Percentiles rank a stretch among this genome's conserved stretches.
phyloP scores from a whole-genome alignment of 2,113 vertebrate genomes.

The Gnathonemus longibarbis region DNA sequence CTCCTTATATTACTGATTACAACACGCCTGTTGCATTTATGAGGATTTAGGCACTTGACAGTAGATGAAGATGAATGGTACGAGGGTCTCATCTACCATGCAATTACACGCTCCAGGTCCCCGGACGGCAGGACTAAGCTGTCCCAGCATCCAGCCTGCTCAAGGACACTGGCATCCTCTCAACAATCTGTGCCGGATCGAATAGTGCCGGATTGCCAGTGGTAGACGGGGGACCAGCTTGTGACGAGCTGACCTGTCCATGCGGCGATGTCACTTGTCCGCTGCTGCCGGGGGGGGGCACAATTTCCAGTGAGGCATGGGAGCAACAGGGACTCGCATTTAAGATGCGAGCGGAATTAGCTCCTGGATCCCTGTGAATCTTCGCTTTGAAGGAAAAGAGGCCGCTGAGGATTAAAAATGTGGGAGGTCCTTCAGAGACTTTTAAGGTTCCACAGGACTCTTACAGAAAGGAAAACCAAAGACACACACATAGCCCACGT shows the following conservation, averaged over 20 bases:
- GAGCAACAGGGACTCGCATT: background rate
- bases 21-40: background rate
- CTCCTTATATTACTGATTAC: background rate
- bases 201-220: background rate
- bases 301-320: background rate
- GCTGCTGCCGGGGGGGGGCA: background rate
- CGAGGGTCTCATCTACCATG: background rate
- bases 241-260: background rate
- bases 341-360: background rate
- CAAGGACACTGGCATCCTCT: background rate
- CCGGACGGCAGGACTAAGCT: background rate
- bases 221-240: background rate
- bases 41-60: background rate
- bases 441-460: background rate
- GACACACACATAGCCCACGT: background rate
- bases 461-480: background rate
- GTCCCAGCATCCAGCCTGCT: background rate
- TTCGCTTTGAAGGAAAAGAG: background rate
- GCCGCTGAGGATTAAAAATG: background rate
- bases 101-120: conserved; percentile 18
- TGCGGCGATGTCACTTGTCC: background rate
- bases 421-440: background rate
- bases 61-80: conserved; percentile 11
- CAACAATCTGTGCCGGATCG: background rate
- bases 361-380: background rate